Base-by-base conservation (phyloP, 2,888 invertebrate genomes). In the Ethmia dodecea region DNA sequence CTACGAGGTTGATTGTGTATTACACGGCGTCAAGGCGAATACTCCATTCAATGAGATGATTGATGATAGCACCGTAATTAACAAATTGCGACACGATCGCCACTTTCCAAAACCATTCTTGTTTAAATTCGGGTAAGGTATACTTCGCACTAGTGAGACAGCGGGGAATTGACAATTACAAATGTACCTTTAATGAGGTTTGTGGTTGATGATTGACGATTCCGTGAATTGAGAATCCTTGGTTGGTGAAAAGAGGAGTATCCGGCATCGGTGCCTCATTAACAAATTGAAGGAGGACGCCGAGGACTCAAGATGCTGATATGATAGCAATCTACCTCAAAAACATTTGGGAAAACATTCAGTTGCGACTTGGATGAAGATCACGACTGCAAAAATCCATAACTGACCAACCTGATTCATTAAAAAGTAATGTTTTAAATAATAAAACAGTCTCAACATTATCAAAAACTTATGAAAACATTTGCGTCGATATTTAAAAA, bases 111-210 rank as follows among this genome's bases (percentile, higher is more conserved):
- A 63, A 53, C 49, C 52, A 54, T 44, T 56, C 57, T 63, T 68
- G 63, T 49, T 45, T 42, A 41, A 48, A 42, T 39, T 2, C 37
- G 12, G 38, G 54, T 59, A 68, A 63, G 58, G 52, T 54, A 57
- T 42, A n/a, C 35, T 48, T 42, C 47, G 41, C 33, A 41, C 44
- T 43, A 38, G 41, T 42, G 44, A 45, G 51, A 61, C 61, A 58
- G 47, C 61, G 60, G 66, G 68, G 78, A 75, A 74, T 68, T 74
- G 78, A 75, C 76, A 77, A 78, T 76, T 74, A 79, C 72, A 76
- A 79, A 80, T 79, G 71, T 66, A 70, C 56, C 66, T 63, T 68
- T 81, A 83, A 83, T 80, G 78, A 78, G 75, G 60, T 69, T 60
- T 59, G 70, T 75, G 73, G 71, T 73, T 81, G 77, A 80, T 79